These are phyloP conservation scores for Penaeus indicus DNA, from an alignment of 1,140 invertebrate genomes.

Conservation along the genomic window DNA sequence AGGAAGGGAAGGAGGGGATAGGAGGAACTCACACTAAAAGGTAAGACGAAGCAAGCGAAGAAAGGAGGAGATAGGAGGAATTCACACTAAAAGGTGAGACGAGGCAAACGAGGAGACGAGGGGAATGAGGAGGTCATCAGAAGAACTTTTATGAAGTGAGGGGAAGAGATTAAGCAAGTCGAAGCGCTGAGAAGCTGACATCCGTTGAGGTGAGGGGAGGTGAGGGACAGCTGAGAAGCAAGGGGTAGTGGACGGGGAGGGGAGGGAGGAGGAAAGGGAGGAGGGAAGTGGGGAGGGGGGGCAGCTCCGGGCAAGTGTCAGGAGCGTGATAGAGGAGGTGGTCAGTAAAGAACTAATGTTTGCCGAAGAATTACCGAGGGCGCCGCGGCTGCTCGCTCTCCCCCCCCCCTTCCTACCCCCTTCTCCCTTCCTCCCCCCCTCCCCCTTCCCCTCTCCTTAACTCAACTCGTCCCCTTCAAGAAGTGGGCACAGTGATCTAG, in stretches of 20 bases:
- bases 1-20: background rate
- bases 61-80: background rate
- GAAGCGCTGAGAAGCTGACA: background rate
- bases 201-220: conserved; percentile 31
- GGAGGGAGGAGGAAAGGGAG: background rate
- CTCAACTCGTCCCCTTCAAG: background rate
- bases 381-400: too few species aligned
- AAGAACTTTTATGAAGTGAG: conserved; percentile 34
- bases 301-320: background rate
- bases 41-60: background rate
- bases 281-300: background rate
- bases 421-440: too few species aligned
- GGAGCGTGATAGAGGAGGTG: conserved; percentile 14
- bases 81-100: background rate
- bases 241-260: background rate
- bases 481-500: background rate
- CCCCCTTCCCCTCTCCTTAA: background rate
- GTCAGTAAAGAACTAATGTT: background rate
- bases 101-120: background rate
- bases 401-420: too few species aligned
- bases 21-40: background rate
- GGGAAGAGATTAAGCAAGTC: conserved; percentile 12
- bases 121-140: conserved; percentile 5
- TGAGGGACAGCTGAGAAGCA: background rate
- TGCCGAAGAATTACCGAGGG: too few species aligned